These are phyloP conservation scores for Scolanthus callimorphus DNA, from an alignment of 92 coral and sea anemone species.

Conservation along the genomic window DNA sequence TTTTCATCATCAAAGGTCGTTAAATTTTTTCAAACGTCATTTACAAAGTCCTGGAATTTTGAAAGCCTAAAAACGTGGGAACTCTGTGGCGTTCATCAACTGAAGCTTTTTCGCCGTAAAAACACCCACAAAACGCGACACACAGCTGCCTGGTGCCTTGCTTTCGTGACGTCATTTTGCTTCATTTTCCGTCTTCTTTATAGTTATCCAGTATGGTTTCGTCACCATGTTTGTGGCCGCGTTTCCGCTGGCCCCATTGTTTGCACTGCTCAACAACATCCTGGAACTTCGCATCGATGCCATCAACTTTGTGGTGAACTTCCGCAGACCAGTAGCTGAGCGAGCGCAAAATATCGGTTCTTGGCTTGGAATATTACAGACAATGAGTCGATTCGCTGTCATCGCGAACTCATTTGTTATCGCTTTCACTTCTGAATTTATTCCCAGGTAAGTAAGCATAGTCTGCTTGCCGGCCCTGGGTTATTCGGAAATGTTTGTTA, in stretches of 20 bases:
- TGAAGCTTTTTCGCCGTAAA: too few relatives aligned
- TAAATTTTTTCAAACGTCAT: too few relatives aligned
- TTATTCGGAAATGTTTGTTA: too few relatives aligned
- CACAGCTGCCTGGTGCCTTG: too few relatives aligned
- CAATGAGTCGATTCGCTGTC: conserved; percentile 76
- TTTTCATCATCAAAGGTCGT: too few relatives aligned
- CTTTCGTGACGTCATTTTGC: neutral
- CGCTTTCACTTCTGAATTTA: conserved; percentile 92
- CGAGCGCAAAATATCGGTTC: conserved; percentile 87
- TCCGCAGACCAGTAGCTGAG: conserved; percentile 93
- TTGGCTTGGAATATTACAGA: conserved; percentile 79
- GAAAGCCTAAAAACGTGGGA: too few relatives aligned
- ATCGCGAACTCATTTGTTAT: conserved; percentile 91
- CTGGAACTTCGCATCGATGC: conserved; percentile 92
- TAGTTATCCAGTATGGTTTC: conserved; percentile 95
- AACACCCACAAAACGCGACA: too few relatives aligned
- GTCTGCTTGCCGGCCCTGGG: too few relatives aligned
- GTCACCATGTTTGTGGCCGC: conserved; percentile 99
- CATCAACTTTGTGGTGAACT: conserved; percentile 84
- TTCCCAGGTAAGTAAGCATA: conserved; percentile 71
- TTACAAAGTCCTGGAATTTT: too few relatives aligned
- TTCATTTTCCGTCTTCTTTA: neutral
- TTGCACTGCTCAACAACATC: conserved; percentile 92
- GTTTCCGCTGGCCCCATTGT: conserved; percentile 95
- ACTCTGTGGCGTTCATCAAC: too few relatives aligned